Evolutionary conservation across 2,888 invertebrate species (phyloP).

Genomic region (Chironomus riparius): DNA sequence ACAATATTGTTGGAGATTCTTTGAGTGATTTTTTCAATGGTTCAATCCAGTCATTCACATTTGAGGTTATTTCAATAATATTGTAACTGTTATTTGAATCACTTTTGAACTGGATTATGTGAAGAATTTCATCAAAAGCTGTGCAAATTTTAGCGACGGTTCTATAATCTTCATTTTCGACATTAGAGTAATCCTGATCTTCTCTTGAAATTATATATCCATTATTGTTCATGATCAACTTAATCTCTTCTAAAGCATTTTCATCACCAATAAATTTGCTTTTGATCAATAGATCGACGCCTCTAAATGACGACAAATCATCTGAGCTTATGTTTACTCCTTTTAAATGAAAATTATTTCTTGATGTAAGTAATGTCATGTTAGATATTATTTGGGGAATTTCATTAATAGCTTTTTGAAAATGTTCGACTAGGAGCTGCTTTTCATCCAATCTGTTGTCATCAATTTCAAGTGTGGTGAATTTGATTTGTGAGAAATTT

Average conservation of each 20-base stretch:
- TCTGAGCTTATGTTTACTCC: background rate
- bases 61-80: constrained; percentile 35
- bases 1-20: constrained; percentile 47
- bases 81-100: constrained; percentile 33
- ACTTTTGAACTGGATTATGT: constrained; percentile 38
- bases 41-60: constrained; percentile 37
- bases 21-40: constrained; percentile 34
- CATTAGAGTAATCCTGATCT: constrained; percentile 36
- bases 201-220: constrained; percentile 51
- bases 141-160: constrained; percentile 31
- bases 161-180: constrained; percentile 37
- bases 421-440: constrained; percentile 43
- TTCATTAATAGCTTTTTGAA: constrained; percentile 49
- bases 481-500: constrained; percentile 51
- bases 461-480: constrained; percentile 46
- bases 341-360: background rate
- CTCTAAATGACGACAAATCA: background rate
- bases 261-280: background rate
- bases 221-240: constrained; percentile 41
- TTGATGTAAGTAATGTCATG: constrained; percentile 42
- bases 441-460: constrained; percentile 39
- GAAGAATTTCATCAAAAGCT: constrained; percentile 32
- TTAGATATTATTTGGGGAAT: constrained; percentile 55
- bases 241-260: background rate
- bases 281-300: background rate